Percentiles rank a stretch among this genome's conserved stretches.
Conservation (phyloP, 2,797 vertebrate species). For the Nothura maculosa region DNA sequence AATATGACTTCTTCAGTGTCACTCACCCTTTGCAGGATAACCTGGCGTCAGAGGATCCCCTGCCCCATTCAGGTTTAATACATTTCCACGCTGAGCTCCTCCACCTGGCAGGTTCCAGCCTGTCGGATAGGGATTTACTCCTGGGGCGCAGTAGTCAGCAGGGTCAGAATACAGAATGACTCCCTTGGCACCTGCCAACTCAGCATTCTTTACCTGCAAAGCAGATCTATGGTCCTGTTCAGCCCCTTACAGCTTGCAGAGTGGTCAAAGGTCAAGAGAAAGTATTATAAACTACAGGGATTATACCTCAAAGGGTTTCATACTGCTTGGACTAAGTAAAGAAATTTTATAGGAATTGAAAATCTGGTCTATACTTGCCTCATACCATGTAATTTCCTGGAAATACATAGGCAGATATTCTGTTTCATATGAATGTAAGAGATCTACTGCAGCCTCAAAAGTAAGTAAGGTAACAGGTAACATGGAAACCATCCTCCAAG, state of each 20-base stretch:
- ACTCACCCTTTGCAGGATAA: constrained; percentile 94
- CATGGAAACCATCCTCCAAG: neutral
- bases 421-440: neutral
- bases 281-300: neutral
- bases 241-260: neutral
- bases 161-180: constrained; percentile 96
- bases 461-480: neutral
- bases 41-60: constrained; percentile 97
- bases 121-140: constrained; percentile 87
- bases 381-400: neutral
- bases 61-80: constrained; percentile 93
- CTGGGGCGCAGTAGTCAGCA: constrained; percentile 90
- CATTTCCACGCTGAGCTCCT: constrained; percentile 94
- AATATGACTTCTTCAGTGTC: neutral
- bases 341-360: neutral
- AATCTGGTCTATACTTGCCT: neutral
- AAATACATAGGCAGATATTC: neutral
- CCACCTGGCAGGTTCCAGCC: constrained; percentile 95
- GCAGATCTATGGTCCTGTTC: neutral
- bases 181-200: constrained; percentile 90
- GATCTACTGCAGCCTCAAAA: neutral
- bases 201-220: constrained; percentile 92
- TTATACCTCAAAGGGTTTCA: neutral
- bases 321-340: neutral
- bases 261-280: neutral